phyloP scores from a whole-genome alignment of 2,888 invertebrate species.

The Caenorhabditis sp. region DNA sequence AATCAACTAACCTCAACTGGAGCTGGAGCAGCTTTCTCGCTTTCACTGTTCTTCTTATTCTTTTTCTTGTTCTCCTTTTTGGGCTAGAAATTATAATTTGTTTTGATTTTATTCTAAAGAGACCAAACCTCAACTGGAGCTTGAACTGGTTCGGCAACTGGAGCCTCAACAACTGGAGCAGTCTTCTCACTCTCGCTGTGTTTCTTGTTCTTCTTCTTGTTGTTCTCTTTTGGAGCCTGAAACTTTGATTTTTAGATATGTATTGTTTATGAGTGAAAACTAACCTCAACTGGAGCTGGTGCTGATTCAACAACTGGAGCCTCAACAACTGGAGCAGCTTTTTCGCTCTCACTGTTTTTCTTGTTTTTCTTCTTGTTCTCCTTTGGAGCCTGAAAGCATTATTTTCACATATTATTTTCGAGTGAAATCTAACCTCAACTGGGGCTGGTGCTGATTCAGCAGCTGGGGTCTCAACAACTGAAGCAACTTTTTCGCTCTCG shows the following conservation, averaged over 20 bases:
- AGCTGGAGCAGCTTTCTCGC: conserved; percentile 6
- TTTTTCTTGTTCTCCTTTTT: not conserved
- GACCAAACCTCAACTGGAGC: conserved; percentile 6
- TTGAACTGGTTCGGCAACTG: conserved; percentile 8
- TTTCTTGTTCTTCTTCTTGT: conserved; percentile 9
- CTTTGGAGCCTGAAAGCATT: not conserved
- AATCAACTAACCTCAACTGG: conserved; percentile 1
- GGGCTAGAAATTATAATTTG: not conserved
- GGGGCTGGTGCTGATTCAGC: conserved; percentile 2
- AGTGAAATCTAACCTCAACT: not conserved
- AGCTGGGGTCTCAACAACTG: conserved; percentile 1
- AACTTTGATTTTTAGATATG: not conserved
- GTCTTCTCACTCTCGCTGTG: not conserved
- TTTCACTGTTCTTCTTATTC: conserved; percentile 6
- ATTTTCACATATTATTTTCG: not conserved
- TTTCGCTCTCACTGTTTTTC: conserved; percentile 4
- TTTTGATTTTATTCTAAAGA: no score
- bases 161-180: conserved; percentile 5
- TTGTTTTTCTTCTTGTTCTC: conserved; percentile 3
- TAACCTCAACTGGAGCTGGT: conserved; percentile 12
- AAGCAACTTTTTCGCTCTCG: conserved; percentile 3
- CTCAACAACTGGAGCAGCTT: conserved; percentile 1
- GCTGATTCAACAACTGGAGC: conserved; percentile 6
- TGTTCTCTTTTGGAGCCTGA: not conserved
- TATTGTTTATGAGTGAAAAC: no score